Base-by-base conservation (phyloP, 2,797 vertebrate genomes). In the Characodon lateralis region DNA sequence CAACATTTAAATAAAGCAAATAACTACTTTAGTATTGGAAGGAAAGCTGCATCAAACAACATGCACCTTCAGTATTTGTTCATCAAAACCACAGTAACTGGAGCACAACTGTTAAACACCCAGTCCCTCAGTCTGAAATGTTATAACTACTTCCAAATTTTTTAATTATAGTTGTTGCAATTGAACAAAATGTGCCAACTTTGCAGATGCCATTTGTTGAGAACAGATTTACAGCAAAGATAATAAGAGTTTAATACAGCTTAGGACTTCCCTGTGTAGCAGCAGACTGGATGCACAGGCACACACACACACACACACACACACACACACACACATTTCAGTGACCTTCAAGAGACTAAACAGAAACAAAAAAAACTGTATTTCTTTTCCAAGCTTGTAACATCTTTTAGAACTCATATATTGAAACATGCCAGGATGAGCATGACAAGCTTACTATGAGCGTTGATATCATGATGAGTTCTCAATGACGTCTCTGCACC, bases 321-420 rank as follows among this genome's bases (percentile, higher is more conserved):
- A 41, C 55, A 35, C 61, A 72, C 74, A 43, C 53, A 31, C 16
- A 71, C 39, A 2, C 46, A 69, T 22, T 41, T 70, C n/a, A 66
- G 76, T 91, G 89, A 93, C 93, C 90, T 93, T 93, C 89, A 91
- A 59, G 48, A 68, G 56, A 79, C 69, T 10, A 63, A 22, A n/a
- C 70, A 26, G 8, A 78, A 83, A 83, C 39, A 73, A 41, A 24
- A 12, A 5, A 61, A 68, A 35, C 16, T 65, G 6, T 50, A 71
- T 73, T 59, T 56, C 81, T 77, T 80, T 65, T 72, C 39, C 77
- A 63, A 87, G 58, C 35, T 55, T 12, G 0, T 31, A 24, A 73
- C 3, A 0, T 77, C 63, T 65, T 41, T 77, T 14, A 0, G 18
- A 35, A 2, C 46, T 59, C n/a, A 48, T 71, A 50, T 26, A 77